Evolutionary conservation across 1,140 invertebrate species (phyloP), one percentile per base, ranked within the genome.

Genomic region (Triops cancriformis): DNA sequence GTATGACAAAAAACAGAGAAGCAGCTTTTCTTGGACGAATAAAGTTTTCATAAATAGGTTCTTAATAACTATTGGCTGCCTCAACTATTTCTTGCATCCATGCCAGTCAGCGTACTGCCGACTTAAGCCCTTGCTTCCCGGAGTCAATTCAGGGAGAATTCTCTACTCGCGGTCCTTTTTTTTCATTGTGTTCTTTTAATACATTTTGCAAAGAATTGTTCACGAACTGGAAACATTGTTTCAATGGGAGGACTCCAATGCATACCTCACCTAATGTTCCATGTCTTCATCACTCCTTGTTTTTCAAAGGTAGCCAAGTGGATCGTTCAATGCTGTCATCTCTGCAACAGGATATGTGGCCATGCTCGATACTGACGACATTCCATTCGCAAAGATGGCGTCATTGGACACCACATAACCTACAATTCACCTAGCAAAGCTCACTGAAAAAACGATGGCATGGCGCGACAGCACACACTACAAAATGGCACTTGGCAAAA

Each of bases 401-500:
- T 37, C 31, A 37, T 37, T 37, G 31, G 31, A 37, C 31, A 37
- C 2, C 2, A 37, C 31, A 37, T 37, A 37, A 7, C 31, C 31
- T 37, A n/a, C 31, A 37, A n/a, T n/a, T n/a, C 23, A 6, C 51
- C 51, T 64, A 64, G 51, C 51, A 64, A 64, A 64, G 51, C 51
- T 64, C 51, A 64, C 51, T 64, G 51, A 64, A 64, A 37, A 64
- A 64, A 64, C 51, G 18, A 64, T 64, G 7, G 51, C 51, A 64
- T 64, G 51, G 51, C 51, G 51, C 51, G 51, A 64, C 51, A 64
- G 51, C 14, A 64, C 51, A 64, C 51, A 64, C 23, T 64, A 64
- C 51, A 64, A 37, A 37, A 64, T 64, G 51, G 51, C 51, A 64
- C 51, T 64, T 64, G 51, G 51, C 51, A 64, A 64, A 64, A 64